Conservation (phyloP, 2,113 vertebrate species). For the Lutjanus erythropterus region DNA sequence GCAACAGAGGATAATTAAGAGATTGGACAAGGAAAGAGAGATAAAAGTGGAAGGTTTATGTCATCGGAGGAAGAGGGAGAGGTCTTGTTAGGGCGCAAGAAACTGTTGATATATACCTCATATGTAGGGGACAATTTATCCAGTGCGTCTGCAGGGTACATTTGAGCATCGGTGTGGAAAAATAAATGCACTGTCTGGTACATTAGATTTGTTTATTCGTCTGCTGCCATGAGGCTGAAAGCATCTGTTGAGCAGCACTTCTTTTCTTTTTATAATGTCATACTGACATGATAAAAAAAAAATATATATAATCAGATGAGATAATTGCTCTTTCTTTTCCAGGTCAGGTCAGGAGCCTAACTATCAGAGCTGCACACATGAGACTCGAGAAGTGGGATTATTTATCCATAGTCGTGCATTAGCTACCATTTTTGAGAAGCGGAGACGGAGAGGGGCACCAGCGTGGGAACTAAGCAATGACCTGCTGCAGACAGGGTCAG, state of each 20-base stretch:
- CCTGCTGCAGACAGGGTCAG: no score
- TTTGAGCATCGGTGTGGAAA: background rate
- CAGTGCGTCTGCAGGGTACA: background rate
- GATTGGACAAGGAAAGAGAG: constrained; percentile 42
- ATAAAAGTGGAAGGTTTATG: constrained; percentile 44
- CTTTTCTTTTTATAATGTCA: background rate
- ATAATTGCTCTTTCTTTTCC: background rate
- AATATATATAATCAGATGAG: background rate
- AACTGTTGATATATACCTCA: constrained; percentile 10
- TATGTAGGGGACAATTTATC: background rate
- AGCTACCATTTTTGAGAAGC: no score
- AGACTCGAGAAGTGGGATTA: no score
- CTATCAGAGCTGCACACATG: background rate
- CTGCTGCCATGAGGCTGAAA: constrained; percentile 8
- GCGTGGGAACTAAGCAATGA: no score
- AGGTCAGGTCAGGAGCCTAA: background rate
- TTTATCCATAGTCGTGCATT: no score
- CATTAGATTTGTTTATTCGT: constrained; percentile 1
- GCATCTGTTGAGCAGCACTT: background rate
- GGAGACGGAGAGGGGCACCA: no score
- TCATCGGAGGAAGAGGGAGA: constrained; percentile 24
- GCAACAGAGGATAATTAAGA: constrained; percentile 67
- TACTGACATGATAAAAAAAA: background rate
- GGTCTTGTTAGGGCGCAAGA: constrained; percentile 14
- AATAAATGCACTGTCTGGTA: background rate